These are phyloP conservation scores for Seira musarum DNA, from an alignment of 2,888 invertebrate species.

Conservation along the genomic window DNA sequence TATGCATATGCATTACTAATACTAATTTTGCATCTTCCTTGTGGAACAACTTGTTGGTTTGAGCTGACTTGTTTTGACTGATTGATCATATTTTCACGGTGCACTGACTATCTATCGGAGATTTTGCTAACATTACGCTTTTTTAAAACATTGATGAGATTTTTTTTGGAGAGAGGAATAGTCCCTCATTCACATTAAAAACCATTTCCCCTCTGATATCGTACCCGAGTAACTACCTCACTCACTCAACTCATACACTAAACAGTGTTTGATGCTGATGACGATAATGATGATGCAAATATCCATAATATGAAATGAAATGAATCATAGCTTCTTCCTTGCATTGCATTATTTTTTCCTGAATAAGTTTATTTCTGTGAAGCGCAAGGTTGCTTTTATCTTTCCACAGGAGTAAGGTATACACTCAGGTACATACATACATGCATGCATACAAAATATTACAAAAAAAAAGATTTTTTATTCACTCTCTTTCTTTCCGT, in stretches of 20 bases:
- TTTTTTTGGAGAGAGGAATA: not conserved
- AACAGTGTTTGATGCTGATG: no score
- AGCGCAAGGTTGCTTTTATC: no score
- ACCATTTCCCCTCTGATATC: not conserved
- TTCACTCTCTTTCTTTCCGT: not conserved
- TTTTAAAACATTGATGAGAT: not conserved
- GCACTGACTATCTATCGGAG: not conserved
- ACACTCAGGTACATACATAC: not conserved
- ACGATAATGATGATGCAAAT: not conserved
- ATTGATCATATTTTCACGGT: constrained; percentile 18
- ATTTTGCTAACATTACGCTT: no score
- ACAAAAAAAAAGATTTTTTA: not conserved
- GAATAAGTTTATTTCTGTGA: no score
- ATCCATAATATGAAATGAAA: not conserved
- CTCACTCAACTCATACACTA: no score
- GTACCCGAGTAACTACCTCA: not conserved
- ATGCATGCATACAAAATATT: not conserved
- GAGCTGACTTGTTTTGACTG: constrained; percentile 7
- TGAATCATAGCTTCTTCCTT: not conserved
- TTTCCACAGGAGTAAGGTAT: no score
- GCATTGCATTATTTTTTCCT: no score
- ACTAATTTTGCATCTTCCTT: constrained; percentile 13
- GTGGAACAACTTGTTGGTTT: not conserved
- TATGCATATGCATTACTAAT: constrained; percentile 5
- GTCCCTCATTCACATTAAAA: not conserved